Conservation (phyloP, 2,113 vertebrate genomes). For the Callorhinus ursinus region DNA sequence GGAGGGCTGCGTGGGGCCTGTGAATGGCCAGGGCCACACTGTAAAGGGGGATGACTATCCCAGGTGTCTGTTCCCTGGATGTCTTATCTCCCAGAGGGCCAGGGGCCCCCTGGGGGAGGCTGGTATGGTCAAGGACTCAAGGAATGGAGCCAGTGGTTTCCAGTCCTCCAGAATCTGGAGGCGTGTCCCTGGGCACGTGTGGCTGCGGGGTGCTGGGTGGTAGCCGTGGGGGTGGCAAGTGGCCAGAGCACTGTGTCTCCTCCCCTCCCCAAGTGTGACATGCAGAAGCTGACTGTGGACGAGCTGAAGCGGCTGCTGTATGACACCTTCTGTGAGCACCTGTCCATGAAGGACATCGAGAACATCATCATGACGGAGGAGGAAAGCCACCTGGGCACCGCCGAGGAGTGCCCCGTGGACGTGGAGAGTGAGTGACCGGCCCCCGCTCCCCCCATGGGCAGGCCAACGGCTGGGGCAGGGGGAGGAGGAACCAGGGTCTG, state of each 20-base stretch:
- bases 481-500: background rate
- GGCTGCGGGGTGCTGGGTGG: background rate
- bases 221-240: background rate
- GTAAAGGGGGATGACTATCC: background rate
- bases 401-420: conserved; percentile 94
- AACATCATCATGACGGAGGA: conserved; percentile 99
- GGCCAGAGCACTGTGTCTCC: background rate
- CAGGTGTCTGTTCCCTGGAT: background rate
- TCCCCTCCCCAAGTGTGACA: conserved; percentile 92
- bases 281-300: conserved; percentile 98
- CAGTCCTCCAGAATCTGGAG: background rate
- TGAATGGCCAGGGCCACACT: background rate
- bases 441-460: accelerated
- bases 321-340: conserved; percentile 98
- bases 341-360: conserved; percentile 99
- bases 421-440: conserved; percentile 95
- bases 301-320: conserved; percentile 98
- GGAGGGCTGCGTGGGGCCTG: background rate
- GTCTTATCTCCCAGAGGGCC: background rate
- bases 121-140: background rate
- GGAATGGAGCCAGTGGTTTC: background rate
- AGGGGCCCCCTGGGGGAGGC: background rate
- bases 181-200: accelerated
- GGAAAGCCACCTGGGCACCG: conserved; percentile 97
- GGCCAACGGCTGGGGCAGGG: background rate